These are phyloP conservation scores for Drosophila orena DNA, from an alignment of 1,140 invertebrate species.

Conservation along the genomic window DNA sequence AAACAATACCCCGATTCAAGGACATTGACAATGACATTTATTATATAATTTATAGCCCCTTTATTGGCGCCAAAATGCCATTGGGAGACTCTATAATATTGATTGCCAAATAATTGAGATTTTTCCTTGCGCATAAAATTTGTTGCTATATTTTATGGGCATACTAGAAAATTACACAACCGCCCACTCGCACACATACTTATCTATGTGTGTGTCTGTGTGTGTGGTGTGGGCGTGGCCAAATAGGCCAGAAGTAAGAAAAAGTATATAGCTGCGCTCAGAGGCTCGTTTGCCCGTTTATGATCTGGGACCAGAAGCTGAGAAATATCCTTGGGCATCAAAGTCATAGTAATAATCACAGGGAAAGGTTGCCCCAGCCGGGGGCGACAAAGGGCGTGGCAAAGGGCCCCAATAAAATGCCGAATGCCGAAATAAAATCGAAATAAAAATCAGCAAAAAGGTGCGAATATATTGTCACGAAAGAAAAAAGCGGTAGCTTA, in stretches of 20 bases:
- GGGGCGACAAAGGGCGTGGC: constrained; percentile 46
- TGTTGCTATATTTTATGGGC: constrained; percentile 62
- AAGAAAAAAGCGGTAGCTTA: constrained; percentile 21
- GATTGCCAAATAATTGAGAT: constrained; percentile 82
- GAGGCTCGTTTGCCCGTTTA: constrained; percentile 72
- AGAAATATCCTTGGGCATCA: constrained; percentile 46
- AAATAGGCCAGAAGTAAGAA: constrained; percentile 17
- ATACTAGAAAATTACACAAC: constrained; percentile 39
- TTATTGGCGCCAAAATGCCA: constrained; percentile 59
- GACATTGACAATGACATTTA: constrained; percentile 70
- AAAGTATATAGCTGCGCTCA: constrained; percentile 59
- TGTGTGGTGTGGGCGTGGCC: constrained; percentile 19
- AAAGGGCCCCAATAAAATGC: constrained; percentile 73
- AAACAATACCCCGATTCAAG: constrained; percentile 68
- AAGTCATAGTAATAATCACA: constrained; percentile 76
- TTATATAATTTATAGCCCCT: constrained; percentile 74
- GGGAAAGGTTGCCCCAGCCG: constrained; percentile 56
- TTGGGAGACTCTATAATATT: constrained; percentile 60
- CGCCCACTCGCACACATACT: constrained; percentile 25
- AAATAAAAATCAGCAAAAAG: constrained; percentile 81
- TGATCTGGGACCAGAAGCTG: constrained; percentile 43
- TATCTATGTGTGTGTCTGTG: constrained; percentile 6
- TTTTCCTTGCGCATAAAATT: constrained; percentile 65
- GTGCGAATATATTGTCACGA: constrained; percentile 73
- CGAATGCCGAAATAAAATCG: constrained; percentile 62